Conservation (phyloP, 2,113 vertebrate genomes). For the Drymodes brunneopygia region DNA sequence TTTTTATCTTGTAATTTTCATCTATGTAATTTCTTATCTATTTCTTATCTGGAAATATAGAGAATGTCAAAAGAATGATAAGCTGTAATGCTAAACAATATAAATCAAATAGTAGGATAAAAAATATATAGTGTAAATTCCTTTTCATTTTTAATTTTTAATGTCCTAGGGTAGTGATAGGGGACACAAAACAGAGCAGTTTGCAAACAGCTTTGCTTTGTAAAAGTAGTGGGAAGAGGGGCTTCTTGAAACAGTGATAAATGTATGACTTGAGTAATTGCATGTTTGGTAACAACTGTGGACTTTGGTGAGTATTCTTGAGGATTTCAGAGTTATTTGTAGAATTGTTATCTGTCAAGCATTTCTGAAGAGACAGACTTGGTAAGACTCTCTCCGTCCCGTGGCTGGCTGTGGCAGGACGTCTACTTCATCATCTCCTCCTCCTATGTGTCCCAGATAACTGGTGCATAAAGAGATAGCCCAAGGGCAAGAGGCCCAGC, state of each 20-base stretch:
- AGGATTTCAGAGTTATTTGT: not conserved
- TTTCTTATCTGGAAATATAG: not conserved
- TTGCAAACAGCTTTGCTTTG: not conserved
- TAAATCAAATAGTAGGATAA: not conserved
- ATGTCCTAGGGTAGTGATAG: rapidly evolving
- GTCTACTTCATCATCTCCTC: too few relatives aligned
- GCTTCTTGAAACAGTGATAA: not conserved
- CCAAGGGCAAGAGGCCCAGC: too few relatives aligned
- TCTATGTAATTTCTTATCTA: not conserved
- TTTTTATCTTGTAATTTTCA: not conserved
- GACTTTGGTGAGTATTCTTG: not conserved
- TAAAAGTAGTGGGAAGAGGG: not conserved
- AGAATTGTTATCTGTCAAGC: not conserved
- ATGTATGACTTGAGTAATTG: rapidly evolving
- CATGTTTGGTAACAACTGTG: not conserved
- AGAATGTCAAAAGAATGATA: not conserved
- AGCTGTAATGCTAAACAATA: not conserved
- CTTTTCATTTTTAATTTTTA: not conserved
- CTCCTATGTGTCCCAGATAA: too few relatives aligned
- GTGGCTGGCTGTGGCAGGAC: too few relatives aligned
- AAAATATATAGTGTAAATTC: not conserved
- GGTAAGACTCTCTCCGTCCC: not conserved
- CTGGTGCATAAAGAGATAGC: too few relatives aligned
- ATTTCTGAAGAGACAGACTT: not conserved
- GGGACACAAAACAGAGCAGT: not conserved